Base-by-base conservation (phyloP, 2,113 vertebrate genomes). In the Ciconia stormi region DNA sequence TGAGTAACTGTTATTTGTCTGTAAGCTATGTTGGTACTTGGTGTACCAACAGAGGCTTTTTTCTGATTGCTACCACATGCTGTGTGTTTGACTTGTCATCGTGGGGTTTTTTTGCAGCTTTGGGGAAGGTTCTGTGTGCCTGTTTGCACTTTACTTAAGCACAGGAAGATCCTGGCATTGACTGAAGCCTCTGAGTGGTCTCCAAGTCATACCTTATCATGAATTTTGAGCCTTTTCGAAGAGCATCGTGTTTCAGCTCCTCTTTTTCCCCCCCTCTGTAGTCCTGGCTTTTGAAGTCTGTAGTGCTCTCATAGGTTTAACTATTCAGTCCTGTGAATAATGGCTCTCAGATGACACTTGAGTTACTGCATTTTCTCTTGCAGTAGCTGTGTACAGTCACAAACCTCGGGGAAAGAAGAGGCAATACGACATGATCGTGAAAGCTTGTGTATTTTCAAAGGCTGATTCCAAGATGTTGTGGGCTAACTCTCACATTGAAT, bases 351-450 rank as follows among this genome's bases (percentile, higher is more conserved):
- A 29, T 46, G 29, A 32, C 42, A 42, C 63, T n/a, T 11, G 2
- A 66, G 21, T 36, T 34, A 3, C 9, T 34, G 18, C 20, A 40
- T 71, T 74, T 65, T 59, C 69, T 50, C 82, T 63, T 67, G 42
- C 55, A 78, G 46, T 55, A 50, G 4, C 76, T 81, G 22, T 23
- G 32, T 38, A 38, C 34, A 12, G 32, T 46, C 72, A 46, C 16
- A 92, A 21, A 38, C 58, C n/a, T 56, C 1, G 0, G 27, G 49
- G 50, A 76, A 81, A 66, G 36, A 74, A 85, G 46, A 69, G 11
- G 5, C 5, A 49, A 26, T 3, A 16, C 19, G 30, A 36, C 14
- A 32, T 2, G 0, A 25, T 42, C 2, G 0, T n/a, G 42, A 83
- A 70, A 73, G 15, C 9, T 21, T 67, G 9, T 16, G 7, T 3